phyloP scores from a whole-genome alignment of 2,797 vertebrate genomes.

The Cirrhinus mrigala region DNA sequence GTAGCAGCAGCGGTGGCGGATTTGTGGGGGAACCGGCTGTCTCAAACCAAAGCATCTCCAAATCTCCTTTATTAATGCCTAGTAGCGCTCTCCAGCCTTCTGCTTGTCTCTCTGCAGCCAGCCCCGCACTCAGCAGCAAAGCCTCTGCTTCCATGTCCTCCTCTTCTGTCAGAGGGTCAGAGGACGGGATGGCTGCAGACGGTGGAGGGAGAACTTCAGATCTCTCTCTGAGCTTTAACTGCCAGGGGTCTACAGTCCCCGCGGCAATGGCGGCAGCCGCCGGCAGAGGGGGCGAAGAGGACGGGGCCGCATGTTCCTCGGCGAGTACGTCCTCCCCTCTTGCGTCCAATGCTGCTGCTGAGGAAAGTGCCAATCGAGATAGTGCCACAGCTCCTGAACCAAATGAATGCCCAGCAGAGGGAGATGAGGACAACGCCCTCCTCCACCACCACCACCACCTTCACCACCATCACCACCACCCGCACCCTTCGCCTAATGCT shows the following conservation, averaged over 20 bases:
- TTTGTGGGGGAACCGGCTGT: slow-evolving; percentile 94
- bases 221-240: slow-evolving; percentile 98
- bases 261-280: slow-evolving; percentile 77
- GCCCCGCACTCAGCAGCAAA: slow-evolving; percentile 84
- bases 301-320: slow-evolving; percentile 80
- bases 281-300: slow-evolving; percentile 90
- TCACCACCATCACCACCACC: slow-evolving; percentile 90
- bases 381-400: slow-evolving; percentile 99
- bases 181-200: slow-evolving; percentile 88
- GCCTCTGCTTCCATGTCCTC: slow-evolving; percentile 90
- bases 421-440: slow-evolving; percentile 90
- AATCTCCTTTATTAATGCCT: slow-evolving; percentile 99
- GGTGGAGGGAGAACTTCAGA: slow-evolving; percentile 90
- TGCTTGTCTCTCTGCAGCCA: slow-evolving; percentile 85
- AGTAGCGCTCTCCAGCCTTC: slow-evolving; percentile 95
- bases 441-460: slow-evolving; percentile 84
- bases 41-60: slow-evolving; percentile 99
- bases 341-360: slow-evolving; percentile 80
- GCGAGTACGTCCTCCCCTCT: slow-evolving; percentile 75
- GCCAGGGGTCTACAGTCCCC: slow-evolving; percentile 84
- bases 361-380: slow-evolving; percentile 99
- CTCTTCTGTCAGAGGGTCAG: slow-evolving; percentile 88
- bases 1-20: slow-evolving; percentile 82
- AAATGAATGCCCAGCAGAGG: slow-evolving; percentile 96
- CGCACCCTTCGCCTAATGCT: slow-evolving; percentile 80